These are phyloP conservation scores for Catamblyrhynchus diadema DNA, from an alignment of 2,797 vertebrate species.

Conservation along the genomic window DNA sequence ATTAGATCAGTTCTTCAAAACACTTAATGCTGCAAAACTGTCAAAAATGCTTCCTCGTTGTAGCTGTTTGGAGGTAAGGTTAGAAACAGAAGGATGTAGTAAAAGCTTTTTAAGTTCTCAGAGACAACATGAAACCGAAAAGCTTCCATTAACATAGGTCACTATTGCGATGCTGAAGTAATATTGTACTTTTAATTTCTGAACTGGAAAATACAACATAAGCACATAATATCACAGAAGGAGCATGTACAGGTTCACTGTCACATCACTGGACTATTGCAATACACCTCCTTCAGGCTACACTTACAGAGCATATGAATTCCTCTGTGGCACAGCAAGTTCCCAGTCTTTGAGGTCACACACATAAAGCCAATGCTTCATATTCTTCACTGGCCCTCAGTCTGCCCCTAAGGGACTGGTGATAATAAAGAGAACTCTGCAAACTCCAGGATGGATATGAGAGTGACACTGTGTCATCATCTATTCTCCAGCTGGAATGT, in stretches of 20 bases:
- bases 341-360: neutral
- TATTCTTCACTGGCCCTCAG: neutral
- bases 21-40: neutral
- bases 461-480: neutral
- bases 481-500: slow-evolving; percentile 5
- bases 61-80: neutral
- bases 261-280: neutral
- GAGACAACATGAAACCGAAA: neutral
- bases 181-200: neutral
- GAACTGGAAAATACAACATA: neutral
- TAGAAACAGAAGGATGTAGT: neutral
- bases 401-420: slow-evolving; percentile 12
- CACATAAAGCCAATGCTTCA: neutral
- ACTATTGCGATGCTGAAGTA: neutral
- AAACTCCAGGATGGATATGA: neutral
- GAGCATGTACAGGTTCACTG: neutral
- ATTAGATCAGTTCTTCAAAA: neutral
- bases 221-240: neutral
- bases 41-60: neutral
- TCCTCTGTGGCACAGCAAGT: neutral
- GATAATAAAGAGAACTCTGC: neutral
- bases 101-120: neutral
- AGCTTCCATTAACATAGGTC: neutral
- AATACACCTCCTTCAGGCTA: slow-evolving; percentile 18
- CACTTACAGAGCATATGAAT: neutral